Evolutionary conservation across 2,888 invertebrate genomes (phyloP).

Genomic region (Acronicta leporina): DNA sequence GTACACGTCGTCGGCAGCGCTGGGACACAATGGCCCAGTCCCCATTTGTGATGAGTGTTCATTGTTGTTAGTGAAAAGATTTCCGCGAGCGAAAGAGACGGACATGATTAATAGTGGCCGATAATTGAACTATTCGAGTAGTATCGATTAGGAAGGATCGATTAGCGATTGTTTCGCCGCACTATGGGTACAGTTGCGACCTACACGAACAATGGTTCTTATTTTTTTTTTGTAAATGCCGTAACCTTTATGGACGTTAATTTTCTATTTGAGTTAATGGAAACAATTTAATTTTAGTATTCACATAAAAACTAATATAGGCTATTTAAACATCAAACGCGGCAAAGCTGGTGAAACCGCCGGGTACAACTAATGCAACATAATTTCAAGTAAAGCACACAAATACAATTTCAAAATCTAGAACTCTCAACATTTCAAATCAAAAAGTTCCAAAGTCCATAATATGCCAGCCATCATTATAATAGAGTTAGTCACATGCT

Average conservation of each 20-base stretch:
- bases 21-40: slow-evolving; percentile 61
- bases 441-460: slow-evolving; percentile 39
- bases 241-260: slow-evolving; percentile 23
- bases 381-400: no score
- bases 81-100: slow-evolving; percentile 48
- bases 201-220: slow-evolving; percentile 31
- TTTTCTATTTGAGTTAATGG: slow-evolving; percentile 22
- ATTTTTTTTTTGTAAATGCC: slow-evolving; percentile 36
- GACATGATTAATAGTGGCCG: slow-evolving; percentile 57
- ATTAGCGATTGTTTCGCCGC: slow-evolving; percentile 49
- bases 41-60: slow-evolving; percentile 62
- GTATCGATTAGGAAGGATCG: slow-evolving; percentile 52
- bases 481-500: slow-evolving; percentile 65
- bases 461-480: slow-evolving; percentile 54
- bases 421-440: slow-evolving; percentile 24
- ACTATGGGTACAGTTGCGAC: slow-evolving; percentile 36
- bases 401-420: slow-evolving; percentile 13
- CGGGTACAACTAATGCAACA: no score
- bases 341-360: no score
- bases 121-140: slow-evolving; percentile 57
- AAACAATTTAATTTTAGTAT: slow-evolving; percentile 3
- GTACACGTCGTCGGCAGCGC: slow-evolving; percentile 65
- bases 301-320: neutral
- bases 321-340: no score
- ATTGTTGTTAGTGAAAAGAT: slow-evolving; percentile 64